Base-by-base conservation (phyloP, 1,140 invertebrate genomes). In the Lutraria rhynchaena region DNA sequence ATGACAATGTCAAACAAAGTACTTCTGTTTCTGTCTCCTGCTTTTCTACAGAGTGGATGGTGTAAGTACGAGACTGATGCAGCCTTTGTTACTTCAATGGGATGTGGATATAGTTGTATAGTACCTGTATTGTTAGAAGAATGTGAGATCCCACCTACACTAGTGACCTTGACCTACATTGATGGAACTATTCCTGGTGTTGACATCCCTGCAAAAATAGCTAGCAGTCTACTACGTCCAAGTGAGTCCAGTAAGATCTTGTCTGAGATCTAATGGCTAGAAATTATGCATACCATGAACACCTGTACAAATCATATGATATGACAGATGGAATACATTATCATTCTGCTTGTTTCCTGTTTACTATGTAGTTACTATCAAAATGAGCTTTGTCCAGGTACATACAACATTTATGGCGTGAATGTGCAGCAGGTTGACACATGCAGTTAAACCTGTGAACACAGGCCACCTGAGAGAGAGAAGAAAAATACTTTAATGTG, bases 81-180 rank as follows among this genome's bases (percentile, higher is more conserved):
- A n/a, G n/a, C 55, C 3, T 58, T 58, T 29, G 33, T 58, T 2
- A 24, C 11, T 35, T 60, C 57, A 19, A 60, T 60, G 15, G 57
- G 37, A 33, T 35, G 37, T 33, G 57, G 57, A 5, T 60, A 29
- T 1, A 60, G 57, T 19, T 60, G 57, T 60, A 33, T 60, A 13
- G 37, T 60, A 4, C 57, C 57, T 9, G 22, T 60, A 1, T 19
- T 27, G n/a, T 33, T 60, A 15, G 29, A 60, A n/a, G 57, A 60
- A 33, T 60, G 57, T 33, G 57, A 60, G 1, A 13, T 60, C 15
- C 57, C 57, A 35, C 13, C 24, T 7, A 60, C 57, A 35, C 29
- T 60, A 3, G 37, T 35, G n/a, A 60, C 57, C 29, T 60, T 60
- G 31, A 60, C 57, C 15, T 60, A 60, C 15, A 60, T 60, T 33